Evolutionary conservation across 2,797 vertebrate genomes (phyloP).

Genomic region (Cichlasoma orientale): DNA sequence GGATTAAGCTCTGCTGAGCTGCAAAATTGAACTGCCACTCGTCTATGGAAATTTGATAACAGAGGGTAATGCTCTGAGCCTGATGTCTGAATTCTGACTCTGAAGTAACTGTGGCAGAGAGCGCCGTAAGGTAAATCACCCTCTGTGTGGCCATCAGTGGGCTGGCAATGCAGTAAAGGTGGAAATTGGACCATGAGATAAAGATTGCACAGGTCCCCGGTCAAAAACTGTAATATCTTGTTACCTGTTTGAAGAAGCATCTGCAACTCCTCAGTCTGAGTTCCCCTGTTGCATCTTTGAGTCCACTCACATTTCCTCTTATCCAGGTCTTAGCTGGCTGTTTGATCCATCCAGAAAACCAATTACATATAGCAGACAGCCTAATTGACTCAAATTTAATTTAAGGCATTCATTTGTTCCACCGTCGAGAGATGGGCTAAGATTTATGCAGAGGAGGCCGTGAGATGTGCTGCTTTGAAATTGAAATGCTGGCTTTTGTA

Average conservation of each 20-base stretch:
- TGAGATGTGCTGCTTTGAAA: slow-evolving; percentile 60
- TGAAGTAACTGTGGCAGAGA: slow-evolving; percentile 36
- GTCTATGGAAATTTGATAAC: slow-evolving; percentile 71
- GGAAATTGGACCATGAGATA: slow-evolving; percentile 7
- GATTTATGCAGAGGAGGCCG: slow-evolving; percentile 49
- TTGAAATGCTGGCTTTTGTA: slow-evolving; percentile 59
- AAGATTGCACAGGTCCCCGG: slow-evolving; percentile 16
- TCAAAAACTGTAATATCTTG: slow-evolving; percentile 60
- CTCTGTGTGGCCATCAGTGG: slow-evolving; percentile 42
- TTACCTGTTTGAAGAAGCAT: slow-evolving; percentile 71
- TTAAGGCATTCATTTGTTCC: slow-evolving; percentile 62
- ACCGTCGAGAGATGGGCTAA: slow-evolving; percentile 37
- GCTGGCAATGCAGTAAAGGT: background rate
- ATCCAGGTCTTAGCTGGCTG: slow-evolving; percentile 35
- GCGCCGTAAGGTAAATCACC: slow-evolving; percentile 44
- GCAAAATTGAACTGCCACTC: slow-evolving; percentile 75
- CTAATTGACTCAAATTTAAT: slow-evolving; percentile 72
- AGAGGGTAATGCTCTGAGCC: slow-evolving; percentile 56
- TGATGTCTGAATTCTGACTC: slow-evolving; percentile 68
- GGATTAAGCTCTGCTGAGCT: slow-evolving; percentile 75
- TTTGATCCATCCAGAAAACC: slow-evolving; percentile 65
- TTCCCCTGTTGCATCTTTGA: slow-evolving; percentile 22
- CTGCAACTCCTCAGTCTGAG: slow-evolving; percentile 49
- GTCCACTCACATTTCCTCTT: slow-evolving; percentile 50
- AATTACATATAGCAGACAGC: slow-evolving; percentile 61